These are phyloP conservation scores for Dipus sagitta DNA, from an alignment of 2,797 vertebrate species.

Conservation along the genomic window DNA sequence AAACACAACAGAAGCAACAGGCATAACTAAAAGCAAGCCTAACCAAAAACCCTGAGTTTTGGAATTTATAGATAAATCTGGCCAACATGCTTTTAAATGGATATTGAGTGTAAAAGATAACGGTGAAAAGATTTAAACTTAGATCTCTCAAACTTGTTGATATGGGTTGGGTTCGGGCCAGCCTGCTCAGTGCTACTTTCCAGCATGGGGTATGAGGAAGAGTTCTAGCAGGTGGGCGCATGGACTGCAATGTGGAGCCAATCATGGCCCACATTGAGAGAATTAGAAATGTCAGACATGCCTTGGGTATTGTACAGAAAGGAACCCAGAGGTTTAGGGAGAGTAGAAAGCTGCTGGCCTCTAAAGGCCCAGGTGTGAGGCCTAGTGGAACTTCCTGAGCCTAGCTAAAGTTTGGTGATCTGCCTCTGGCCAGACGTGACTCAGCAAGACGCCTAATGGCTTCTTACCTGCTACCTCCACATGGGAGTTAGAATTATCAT, in stretches of 20 bases:
- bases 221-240: neutral
- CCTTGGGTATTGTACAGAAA: neutral
- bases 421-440: no score
- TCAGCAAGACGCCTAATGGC: no score
- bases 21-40: no score
- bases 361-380: no score
- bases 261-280: neutral
- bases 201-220: neutral
- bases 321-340: neutral
- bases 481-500: no score
- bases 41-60: neutral
- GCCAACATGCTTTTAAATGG: rapidly evolving
- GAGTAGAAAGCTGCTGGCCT: neutral
- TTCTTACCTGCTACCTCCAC: no score
- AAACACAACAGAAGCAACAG: neutral
- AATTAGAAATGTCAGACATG: neutral
- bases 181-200: neutral
- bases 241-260: neutral
- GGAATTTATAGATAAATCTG: neutral
- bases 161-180: neutral
- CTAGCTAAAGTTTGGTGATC: no score
- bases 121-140: neutral
- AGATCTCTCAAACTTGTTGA: neutral
- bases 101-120: neutral
- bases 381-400: no score